These are phyloP conservation scores for Zosterops pallidus DNA, from an alignment of 2,113 vertebrate genomes.

Conservation along the genomic window DNA sequence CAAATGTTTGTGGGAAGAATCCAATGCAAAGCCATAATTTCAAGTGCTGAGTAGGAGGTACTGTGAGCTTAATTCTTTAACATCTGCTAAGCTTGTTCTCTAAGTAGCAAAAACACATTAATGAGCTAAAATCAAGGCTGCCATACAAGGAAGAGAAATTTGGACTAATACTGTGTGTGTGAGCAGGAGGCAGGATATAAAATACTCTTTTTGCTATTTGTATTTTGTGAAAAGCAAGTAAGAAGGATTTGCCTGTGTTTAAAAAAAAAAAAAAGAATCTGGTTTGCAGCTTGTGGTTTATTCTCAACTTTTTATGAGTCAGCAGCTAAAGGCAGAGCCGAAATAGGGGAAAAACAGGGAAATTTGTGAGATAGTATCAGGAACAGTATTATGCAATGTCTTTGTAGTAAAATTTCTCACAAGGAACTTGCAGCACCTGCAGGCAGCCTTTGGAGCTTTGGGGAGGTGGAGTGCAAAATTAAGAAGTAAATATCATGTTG, in stretches of 20 bases:
- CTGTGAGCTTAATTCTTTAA: slow-evolving; percentile 53
- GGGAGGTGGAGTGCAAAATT: neutral
- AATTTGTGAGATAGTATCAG: slow-evolving; percentile 2
- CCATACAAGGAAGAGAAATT: slow-evolving; percentile 17
- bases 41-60: slow-evolving; percentile 65
- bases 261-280: neutral
- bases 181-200: slow-evolving; percentile 8
- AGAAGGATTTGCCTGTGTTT: neutral
- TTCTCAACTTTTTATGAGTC: slow-evolving; percentile 47
- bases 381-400: neutral
- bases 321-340: neutral
- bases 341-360: slow-evolving; percentile 8
- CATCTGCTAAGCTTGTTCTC: slow-evolving; percentile 62
- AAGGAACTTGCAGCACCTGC: slow-evolving; percentile 43
- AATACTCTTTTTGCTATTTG: slow-evolving; percentile 20
- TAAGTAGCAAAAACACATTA: slow-evolving; percentile 50
- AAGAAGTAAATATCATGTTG: neutral
- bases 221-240: slow-evolving; percentile 11
- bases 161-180: neutral
- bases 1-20: slow-evolving; percentile 64
- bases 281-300: slow-evolving; percentile 25
- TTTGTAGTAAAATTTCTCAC: slow-evolving; percentile 15
- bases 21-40: slow-evolving; percentile 61
- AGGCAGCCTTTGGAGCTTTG: slow-evolving; percentile 11
- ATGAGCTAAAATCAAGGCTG: slow-evolving; percentile 50